Conservation (phyloP, 2,113 vertebrate species). For the Syngnathus scovelli region DNA sequence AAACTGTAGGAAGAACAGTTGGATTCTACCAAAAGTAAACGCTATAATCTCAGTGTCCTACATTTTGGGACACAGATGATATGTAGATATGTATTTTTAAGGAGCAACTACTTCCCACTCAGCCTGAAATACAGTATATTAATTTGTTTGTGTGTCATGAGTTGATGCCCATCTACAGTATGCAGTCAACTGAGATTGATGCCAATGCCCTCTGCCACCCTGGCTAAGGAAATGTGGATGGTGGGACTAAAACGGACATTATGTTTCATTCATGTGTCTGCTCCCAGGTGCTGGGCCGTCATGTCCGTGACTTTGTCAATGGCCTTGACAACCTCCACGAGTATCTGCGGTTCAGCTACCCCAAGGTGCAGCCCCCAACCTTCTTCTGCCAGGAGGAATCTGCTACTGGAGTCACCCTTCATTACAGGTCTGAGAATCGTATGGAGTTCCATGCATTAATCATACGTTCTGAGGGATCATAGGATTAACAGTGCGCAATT, state of each 20-base stretch:
- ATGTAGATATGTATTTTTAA: too few relatives aligned
- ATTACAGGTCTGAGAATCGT: conserved; percentile 64
- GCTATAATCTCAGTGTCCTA: not conserved
- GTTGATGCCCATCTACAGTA: too few relatives aligned
- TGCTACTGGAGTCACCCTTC: conserved; percentile 70
- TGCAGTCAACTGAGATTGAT: not conserved
- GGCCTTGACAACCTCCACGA: conserved; percentile 73
- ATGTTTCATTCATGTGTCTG: not conserved
- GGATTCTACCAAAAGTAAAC: not conserved
- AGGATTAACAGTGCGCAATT: not conserved
- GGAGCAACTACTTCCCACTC: too few relatives aligned
- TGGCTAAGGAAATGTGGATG: not conserved
- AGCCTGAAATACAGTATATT: too few relatives aligned
- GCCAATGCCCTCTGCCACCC: not conserved
- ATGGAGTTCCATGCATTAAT: not conserved
- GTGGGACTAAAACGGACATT: not conserved
- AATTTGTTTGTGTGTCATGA: too few relatives aligned
- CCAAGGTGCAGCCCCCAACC: conserved; percentile 73
- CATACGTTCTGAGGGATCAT: not conserved
- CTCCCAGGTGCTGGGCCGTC: conserved; percentile 65
- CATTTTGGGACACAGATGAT: too few relatives aligned
- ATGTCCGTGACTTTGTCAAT: conserved; percentile 72
- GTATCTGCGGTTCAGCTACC: conserved; percentile 76
- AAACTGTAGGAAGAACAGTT: not conserved
- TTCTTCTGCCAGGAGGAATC: conserved; percentile 77